Conservation (phyloP, 2,888 invertebrate species). For the Hipparchia semele region DNA sequence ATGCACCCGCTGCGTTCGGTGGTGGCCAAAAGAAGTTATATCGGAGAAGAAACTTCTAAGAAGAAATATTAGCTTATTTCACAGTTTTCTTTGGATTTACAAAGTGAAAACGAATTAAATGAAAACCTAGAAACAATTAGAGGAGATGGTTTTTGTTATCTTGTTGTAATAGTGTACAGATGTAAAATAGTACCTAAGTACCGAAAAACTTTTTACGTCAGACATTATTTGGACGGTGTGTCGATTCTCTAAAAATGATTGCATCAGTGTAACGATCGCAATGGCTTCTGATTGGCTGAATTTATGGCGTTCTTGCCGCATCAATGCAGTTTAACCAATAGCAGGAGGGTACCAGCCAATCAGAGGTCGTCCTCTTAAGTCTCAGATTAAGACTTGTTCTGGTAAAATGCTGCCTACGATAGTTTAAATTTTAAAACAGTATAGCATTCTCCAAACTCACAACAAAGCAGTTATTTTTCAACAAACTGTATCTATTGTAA, state of each 20-base stretch:
- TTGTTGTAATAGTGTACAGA: constrained; percentile 24
- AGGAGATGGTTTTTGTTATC: constrained; percentile 16
- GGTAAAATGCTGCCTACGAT: neutral
- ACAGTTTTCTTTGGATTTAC: constrained; percentile 70
- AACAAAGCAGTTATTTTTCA: neutral
- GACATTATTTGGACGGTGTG: too few species aligned
- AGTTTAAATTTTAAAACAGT: neutral
- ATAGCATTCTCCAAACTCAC: neutral
- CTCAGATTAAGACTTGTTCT: too few species aligned
- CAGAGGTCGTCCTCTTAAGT: too few species aligned
- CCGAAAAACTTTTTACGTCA: too few species aligned
- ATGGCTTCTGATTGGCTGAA: too few species aligned
- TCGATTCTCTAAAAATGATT: too few species aligned
- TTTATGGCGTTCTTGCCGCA: too few species aligned
- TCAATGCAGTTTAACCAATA: too few species aligned
- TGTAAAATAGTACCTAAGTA: neutral
- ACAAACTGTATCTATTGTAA: constrained; percentile 52
- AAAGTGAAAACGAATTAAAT: constrained; percentile 70
- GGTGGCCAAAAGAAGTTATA: constrained; percentile 69
- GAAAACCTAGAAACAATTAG: constrained; percentile 38
- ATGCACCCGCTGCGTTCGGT: constrained; percentile 69
- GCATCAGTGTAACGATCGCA: too few species aligned
- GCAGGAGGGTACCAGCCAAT: too few species aligned
- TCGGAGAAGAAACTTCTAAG: constrained; percentile 67
- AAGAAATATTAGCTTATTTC: constrained; percentile 62